Base-by-base conservation (phyloP, 92 coral and sea anemone species). In the Phenganax subtilis region DNA sequence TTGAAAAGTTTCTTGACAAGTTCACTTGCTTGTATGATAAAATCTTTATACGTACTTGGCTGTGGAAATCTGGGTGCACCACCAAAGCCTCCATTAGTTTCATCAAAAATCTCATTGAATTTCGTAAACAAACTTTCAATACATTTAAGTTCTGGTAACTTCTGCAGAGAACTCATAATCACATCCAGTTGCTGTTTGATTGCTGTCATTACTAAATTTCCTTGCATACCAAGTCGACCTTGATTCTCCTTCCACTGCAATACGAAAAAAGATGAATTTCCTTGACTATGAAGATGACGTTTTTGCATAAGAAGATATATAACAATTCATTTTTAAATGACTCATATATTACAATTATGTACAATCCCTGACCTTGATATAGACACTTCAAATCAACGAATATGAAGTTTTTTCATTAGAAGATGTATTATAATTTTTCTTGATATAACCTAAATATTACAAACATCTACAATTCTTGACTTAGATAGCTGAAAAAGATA, bases 21-120 rank as follows among this genome's bases (percentile, higher is more conserved):
- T 37, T 37, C 47, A 37, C 47, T 37, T 37, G 47, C 47, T 37
- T 37, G 47, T 37, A 5, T 37, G 47, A 37, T 37, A 2, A 37
- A 37, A 37, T 37, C 16, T 14, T 12, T 64, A 14, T 12, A 60
- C 85, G 66, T 77, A 93, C 98, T 86, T 71, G 97, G 97, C 72
- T 94, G 98, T 1, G 98, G 98, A 69, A 94, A 94, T 79, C 91
- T 90, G 55, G 98, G 98, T 12, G 98, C 93, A 8, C 97, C 98
- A 7, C 98, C 98, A 90, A 92, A 90, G 11, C 98, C 98, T 20
- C 98, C 98, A 55, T 80, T 72, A 55, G 87, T 93, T 29, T 88
- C 97, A 82, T 94, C 98, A 92, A 92, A 94, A 68, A 91, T 88
- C n/a, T 76, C 81, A 47, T 87, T 83, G 88, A 92, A 82, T 68